A percentile compares a stretch with the other conserved stretches of the same genome.
Evolutionary conservation across 2,888 invertebrate genomes (phyloP).

Genomic region (Epiblema foenella): DNA sequence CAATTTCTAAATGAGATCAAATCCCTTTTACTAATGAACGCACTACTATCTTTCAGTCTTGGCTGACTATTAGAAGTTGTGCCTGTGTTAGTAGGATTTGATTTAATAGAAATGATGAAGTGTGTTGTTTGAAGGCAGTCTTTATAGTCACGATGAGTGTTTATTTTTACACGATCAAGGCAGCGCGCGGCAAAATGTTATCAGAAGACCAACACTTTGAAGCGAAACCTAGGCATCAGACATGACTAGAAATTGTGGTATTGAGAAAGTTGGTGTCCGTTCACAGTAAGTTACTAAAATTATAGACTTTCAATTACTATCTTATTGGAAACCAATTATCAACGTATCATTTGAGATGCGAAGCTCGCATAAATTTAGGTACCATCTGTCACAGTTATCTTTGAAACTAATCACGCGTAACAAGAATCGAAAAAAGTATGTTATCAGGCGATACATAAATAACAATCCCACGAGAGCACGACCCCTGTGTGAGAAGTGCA

Average conservation of each 20-base stretch:
- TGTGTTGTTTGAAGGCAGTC: too few relatives aligned
- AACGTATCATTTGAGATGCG: not conserved
- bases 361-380: not conserved
- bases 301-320: slow-evolving; percentile 6
- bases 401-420: slow-evolving; percentile 53
- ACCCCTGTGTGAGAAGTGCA: slow-evolving; percentile 51
- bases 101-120: too few relatives aligned
- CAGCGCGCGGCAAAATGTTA: not conserved
- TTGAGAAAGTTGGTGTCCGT: slow-evolving; percentile 1
- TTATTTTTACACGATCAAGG: not conserved
- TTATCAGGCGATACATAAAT: slow-evolving; percentile 61
- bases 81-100: too few relatives aligned
- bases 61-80: too few relatives aligned
- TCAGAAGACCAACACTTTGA: not conserved
- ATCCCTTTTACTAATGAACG: too few relatives aligned
- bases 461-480: slow-evolving; percentile 57
- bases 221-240: not conserved
- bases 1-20: too few relatives aligned
- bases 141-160: not conserved
- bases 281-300: not conserved
- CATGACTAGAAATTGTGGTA: not conserved
- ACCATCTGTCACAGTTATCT: slow-evolving; percentile 46
- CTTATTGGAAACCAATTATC: not conserved
- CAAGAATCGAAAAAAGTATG: slow-evolving; percentile 54
- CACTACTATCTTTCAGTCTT: too few relatives aligned